phyloP scores from a whole-genome alignment of 1,140 invertebrate species.

The Aphelinus atriplicis region DNA sequence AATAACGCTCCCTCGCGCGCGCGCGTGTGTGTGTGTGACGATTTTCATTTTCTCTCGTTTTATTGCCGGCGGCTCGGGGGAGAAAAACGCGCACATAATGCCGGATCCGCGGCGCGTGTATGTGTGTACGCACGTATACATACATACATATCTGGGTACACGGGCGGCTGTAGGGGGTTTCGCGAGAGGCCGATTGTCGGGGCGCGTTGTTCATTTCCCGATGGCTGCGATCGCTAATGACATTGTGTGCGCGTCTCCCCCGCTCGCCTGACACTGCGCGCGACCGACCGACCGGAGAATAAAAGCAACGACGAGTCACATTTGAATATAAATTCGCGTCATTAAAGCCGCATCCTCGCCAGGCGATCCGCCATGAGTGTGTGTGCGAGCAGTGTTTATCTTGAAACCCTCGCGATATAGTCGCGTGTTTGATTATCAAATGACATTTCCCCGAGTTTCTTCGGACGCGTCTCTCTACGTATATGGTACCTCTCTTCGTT shows the following conservation, averaged over 20 bases:
- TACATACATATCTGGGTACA: too few relatives aligned
- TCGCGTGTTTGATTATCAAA: slow-evolving; percentile 32
- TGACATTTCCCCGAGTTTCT: slow-evolving; percentile 3
- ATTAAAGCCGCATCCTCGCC: slow-evolving; percentile 27
- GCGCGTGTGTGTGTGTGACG: background rate
- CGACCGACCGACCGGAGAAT: too few relatives aligned
- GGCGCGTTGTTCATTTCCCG: slow-evolving; percentile 15
- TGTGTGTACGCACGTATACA: slow-evolving; percentile 8
- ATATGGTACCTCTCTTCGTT: background rate
- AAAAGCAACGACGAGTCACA: background rate
- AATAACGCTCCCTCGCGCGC: slow-evolving; percentile 23
- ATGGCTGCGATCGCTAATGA: slow-evolving; percentile 19
- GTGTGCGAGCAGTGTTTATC: slow-evolving; percentile 25
- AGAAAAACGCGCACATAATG: slow-evolving; percentile 11
- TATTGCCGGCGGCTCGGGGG: slow-evolving; percentile 2
- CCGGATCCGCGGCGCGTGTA: background rate
- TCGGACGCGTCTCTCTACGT: too few relatives aligned
- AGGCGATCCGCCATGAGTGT: too few relatives aligned
- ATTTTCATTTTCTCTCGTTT: slow-evolving; percentile 26
- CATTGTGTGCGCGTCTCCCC: background rate
- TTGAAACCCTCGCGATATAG: slow-evolving; percentile 3
- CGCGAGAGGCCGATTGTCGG: background rate
- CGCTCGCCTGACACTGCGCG: too few relatives aligned
- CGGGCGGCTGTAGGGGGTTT: too few relatives aligned
- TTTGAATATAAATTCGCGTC: slow-evolving; percentile 39